Conservation (phyloP, 2,888 invertebrate species). For the Drosophila yooni region DNA sequence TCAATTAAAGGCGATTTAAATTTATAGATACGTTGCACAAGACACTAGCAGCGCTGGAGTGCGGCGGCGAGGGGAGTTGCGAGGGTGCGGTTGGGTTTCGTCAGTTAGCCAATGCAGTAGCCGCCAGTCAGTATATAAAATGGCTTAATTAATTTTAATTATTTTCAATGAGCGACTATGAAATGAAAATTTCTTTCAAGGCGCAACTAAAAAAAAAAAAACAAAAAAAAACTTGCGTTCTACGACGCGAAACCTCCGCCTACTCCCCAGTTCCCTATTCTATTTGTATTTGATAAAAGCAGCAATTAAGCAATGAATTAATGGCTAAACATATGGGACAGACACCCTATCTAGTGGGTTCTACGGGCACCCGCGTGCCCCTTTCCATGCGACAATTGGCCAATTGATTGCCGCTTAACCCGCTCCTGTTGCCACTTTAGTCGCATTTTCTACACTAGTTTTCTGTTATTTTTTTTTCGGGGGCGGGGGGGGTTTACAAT, state of each 20-base stretch:
- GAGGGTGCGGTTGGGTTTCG: not conserved
- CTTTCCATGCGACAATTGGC: slow-evolving; percentile 41
- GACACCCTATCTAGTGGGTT: slow-evolving; percentile 20
- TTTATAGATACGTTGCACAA: slow-evolving; percentile 72
- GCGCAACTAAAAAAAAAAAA: slow-evolving; percentile 62
- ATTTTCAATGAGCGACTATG: slow-evolving; percentile 80
- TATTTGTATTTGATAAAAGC: slow-evolving; percentile 71
- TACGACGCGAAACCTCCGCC: slow-evolving; percentile 4
- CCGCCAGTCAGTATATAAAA: slow-evolving; percentile 55
- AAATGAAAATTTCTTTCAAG: slow-evolving; percentile 73
- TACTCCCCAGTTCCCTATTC: not conserved
- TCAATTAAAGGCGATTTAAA: slow-evolving; percentile 79
- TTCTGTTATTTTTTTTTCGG: slow-evolving; percentile 9
- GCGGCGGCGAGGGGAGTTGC: not conserved
- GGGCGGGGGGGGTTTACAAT: slow-evolving; percentile 32
- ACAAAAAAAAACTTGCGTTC: slow-evolving; percentile 27
- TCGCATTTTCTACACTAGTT: slow-evolving; percentile 26
- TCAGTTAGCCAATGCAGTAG: slow-evolving; percentile 58
- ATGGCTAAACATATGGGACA: slow-evolving; percentile 64
- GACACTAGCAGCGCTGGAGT: slow-evolving; percentile 10
- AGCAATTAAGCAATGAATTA: slow-evolving; percentile 78
- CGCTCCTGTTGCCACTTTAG: slow-evolving; percentile 64
- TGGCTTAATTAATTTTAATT: slow-evolving; percentile 80
- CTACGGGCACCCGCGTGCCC: slow-evolving; percentile 69
- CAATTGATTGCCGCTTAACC: slow-evolving; percentile 61